Evolutionary conservation across 1,140 invertebrate genomes (phyloP), one percentile per base, ranked within the genome.

Genomic region (Scaptomyza hsui): DNA sequence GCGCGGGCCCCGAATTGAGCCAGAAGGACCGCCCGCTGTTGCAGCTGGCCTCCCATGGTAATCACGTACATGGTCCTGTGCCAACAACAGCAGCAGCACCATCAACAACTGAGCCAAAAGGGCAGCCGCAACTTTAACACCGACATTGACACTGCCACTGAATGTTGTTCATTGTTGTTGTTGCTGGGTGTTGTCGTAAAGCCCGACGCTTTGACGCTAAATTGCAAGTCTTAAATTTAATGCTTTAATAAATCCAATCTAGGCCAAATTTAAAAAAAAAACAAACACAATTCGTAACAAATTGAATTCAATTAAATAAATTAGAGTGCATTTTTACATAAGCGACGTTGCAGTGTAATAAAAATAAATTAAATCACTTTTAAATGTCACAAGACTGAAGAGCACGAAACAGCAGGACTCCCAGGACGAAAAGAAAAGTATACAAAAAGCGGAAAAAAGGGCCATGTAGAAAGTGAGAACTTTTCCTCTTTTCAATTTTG

Each of bases 291-390:
- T 86, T 80, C 65, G 73, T 68, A 48, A 67, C 70, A 88, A 86
- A 88, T 86, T 81, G 65, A 88, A 82, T 86, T 86, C 74, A 86
- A 88, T 86, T 81, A 86, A 88, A 82, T 86, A 75, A 82, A 82
- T 88, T 88, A 88, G 88, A 86, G 62, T 86, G 82, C 82, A 88
- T 85, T 85, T 85, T 75, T 77, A 63, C 64, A 81, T 86, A 86
- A 85, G 65, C 64, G 69, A 47, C 47, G 61, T 63, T 49, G 70
- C 75, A 70, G 47, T 62, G 64, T 55, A 52, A 65, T 77, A 51
- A 72, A 72, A 86, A 48, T 68, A 71, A 70, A 57, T 61, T 29
- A 81, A 82, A 78, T 88, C 59, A 72, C 61, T 85, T 72, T 79
- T 62, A 64, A 62, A 68, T 71, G 57, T 72, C 56, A 61, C 61